Percentiles rank a stretch among this genome's conserved stretches.
phyloP scores from a whole-genome alignment of 2,888 invertebrate genomes.

The Anagyrus pseudococci region DNA sequence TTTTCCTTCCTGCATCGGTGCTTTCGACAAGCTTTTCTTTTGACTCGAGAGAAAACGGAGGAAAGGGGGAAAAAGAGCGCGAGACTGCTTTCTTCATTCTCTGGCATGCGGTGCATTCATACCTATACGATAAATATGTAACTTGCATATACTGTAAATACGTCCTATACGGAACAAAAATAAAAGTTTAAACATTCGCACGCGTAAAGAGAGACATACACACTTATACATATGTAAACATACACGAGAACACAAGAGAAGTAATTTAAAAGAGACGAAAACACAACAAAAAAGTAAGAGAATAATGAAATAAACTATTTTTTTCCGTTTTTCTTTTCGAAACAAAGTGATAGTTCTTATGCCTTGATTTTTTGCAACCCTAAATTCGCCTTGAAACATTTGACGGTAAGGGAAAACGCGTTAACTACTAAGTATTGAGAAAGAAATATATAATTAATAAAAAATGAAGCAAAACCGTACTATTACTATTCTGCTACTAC shows the following conservation, averaged over 20 bases:
- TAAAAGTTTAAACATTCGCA: conserved; percentile 25
- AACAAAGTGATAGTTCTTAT: conserved; percentile 48
- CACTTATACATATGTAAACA: conserved; percentile 34
- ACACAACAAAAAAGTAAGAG: no score
- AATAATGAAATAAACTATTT: conserved; percentile 36
- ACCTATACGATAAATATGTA: conserved; percentile 32
- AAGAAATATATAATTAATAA: conserved; percentile 23
- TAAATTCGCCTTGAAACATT: conserved; percentile 46
- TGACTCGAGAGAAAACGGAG: conserved; percentile 9
- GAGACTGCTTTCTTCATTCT: conserved; percentile 44
- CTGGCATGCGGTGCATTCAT: conserved; percentile 41
- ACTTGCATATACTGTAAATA: conserved; percentile 48
- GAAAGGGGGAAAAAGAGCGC: conserved; percentile 18
- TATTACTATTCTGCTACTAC: conserved; percentile 42
- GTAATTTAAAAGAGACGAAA: conserved; percentile 33
- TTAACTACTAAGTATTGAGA: conserved; percentile 33
- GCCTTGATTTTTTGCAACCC: conserved; percentile 53
- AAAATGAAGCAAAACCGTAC: conserved; percentile 41
- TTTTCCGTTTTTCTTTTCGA: conserved; percentile 39
- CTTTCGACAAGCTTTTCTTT: no score
- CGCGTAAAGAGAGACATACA: conserved; percentile 29
- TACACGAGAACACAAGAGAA: conserved; percentile 32
- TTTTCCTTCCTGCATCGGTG: conserved; percentile 1
- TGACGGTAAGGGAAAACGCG: conserved; percentile 41
- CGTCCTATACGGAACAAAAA: conserved; percentile 39